Conservation (phyloP, 2,797 vertebrate genomes). For the Anguilla megastoma region DNA sequence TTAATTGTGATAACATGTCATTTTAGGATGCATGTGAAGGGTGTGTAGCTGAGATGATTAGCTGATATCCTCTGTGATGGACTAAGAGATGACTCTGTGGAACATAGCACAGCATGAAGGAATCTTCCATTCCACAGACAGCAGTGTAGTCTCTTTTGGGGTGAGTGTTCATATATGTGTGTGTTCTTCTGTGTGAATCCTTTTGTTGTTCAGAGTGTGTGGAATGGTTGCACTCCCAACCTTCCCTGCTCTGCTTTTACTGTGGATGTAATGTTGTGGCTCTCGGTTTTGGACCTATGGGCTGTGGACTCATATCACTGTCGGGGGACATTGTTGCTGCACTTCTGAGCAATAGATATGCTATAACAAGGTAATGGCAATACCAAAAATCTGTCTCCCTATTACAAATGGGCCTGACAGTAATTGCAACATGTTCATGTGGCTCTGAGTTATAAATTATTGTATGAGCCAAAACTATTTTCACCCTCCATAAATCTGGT, state of each 20-base stretch:
- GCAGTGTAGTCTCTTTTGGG: background rate
- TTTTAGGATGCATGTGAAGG: background rate
- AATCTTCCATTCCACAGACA: background rate
- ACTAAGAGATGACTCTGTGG: background rate
- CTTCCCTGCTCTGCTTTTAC: background rate
- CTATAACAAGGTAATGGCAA: background rate
- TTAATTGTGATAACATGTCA: background rate
- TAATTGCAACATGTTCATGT: conserved; percentile 16
- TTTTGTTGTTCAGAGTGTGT: background rate
- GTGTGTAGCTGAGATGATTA: background rate
- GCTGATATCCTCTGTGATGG: background rate
- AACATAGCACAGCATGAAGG: background rate
- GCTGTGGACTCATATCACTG: background rate
- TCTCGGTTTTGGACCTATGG: background rate
- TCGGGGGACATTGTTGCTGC: background rate
- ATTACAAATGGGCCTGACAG: background rate
- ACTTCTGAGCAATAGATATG: background rate
- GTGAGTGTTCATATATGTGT: background rate
- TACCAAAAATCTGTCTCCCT: background rate
- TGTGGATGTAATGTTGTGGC: background rate
- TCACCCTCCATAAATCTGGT: conserved; percentile 2
- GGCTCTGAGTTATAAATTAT: conserved; percentile 19
- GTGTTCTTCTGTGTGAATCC: background rate
- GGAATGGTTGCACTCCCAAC: background rate
- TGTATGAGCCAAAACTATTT: background rate